phyloP scores from a whole-genome alignment of 2,113 vertebrate species.

The Poecilia latipinna region DNA sequence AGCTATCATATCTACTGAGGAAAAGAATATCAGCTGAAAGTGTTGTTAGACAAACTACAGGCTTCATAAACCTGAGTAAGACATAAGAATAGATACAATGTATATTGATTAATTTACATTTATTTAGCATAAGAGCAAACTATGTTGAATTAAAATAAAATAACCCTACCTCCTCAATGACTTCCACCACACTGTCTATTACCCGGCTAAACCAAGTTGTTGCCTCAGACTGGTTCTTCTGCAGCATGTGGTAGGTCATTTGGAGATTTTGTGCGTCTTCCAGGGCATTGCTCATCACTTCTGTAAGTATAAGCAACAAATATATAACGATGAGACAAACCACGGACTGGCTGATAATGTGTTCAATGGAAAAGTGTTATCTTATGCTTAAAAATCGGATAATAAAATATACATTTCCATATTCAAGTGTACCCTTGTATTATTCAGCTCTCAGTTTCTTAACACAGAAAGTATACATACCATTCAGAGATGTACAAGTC shows the following conservation, averaged over 20 bases:
- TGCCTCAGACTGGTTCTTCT: slow-evolving; percentile 60
- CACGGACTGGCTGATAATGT: neutral
- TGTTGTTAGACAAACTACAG: neutral
- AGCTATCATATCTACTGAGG: neutral
- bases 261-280: slow-evolving; percentile 46
- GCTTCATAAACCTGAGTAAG: neutral
- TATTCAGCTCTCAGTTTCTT: slow-evolving; percentile 8
- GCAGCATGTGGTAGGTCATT: slow-evolving; percentile 33
- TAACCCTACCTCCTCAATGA: slow-evolving; percentile 53
- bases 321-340: slow-evolving; percentile 1
- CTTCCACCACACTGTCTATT: slow-evolving; percentile 45
- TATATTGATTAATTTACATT: neutral
- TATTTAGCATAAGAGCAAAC: neutral
- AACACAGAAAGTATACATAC: neutral
- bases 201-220: slow-evolving; percentile 36
- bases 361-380: neutral
- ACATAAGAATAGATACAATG: neutral
- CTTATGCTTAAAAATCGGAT: neutral
- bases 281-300: slow-evolving; percentile 47
- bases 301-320: slow-evolving; percentile 54
- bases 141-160: neutral
- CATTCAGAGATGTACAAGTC: neutral
- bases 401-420: neutral
- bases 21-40: neutral
- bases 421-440: slow-evolving; percentile 26